phyloP scores from a whole-genome alignment of 2,113 vertebrate species.

The Mola mola region DNA sequence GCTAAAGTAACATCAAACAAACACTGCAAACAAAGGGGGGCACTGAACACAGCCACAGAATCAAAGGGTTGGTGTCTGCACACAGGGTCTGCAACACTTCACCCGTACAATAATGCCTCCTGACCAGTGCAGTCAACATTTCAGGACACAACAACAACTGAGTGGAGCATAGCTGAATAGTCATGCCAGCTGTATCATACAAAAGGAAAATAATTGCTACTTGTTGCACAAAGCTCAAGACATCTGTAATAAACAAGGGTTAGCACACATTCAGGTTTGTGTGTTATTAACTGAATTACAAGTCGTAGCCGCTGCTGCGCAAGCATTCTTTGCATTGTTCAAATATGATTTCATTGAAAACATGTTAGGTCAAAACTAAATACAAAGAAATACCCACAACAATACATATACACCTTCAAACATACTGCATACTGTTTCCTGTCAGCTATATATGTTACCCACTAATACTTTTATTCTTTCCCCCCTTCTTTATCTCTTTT shows the following conservation, averaged over 20 bases:
- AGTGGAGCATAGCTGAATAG: constrained; percentile 29
- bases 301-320: constrained; percentile 6
- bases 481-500: too few species aligned
- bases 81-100: constrained; percentile 58
- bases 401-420: too few species aligned
- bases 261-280: constrained; percentile 34
- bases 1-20: constrained; percentile 80
- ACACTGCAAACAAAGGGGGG: constrained; percentile 72
- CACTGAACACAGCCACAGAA: constrained; percentile 65
- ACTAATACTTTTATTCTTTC: too few species aligned
- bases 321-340: not conserved
- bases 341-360: constrained; percentile 6
- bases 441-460: too few species aligned
- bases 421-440: too few species aligned
- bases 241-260: constrained; percentile 30
- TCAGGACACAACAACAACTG: constrained; percentile 55
- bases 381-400: too few species aligned
- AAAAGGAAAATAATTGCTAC: constrained; percentile 62
- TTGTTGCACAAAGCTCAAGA: constrained; percentile 57
- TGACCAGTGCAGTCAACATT: constrained; percentile 53
- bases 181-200: constrained; percentile 53
- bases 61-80: constrained; percentile 69
- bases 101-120: constrained; percentile 64
- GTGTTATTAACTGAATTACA: constrained; percentile 54
- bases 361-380: too few species aligned